Base-by-base conservation (phyloP, 2,113 vertebrate species). In the Phalacrocorax aristotelis region DNA sequence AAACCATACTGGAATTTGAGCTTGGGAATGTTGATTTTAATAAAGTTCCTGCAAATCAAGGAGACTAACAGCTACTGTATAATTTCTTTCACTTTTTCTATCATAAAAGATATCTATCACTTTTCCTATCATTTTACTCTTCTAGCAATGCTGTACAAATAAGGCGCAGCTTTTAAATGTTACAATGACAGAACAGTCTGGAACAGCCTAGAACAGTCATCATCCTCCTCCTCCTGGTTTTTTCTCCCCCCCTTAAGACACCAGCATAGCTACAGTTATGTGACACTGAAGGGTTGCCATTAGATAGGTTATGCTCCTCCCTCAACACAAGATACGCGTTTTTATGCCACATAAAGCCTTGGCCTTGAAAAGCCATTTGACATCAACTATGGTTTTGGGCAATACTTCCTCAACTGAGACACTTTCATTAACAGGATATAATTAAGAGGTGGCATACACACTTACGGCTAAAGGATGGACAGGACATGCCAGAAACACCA, bases 41-140 rank as follows among this genome's bases (percentile, higher is more conserved):
- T 82, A 84, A 93, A 93, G 65, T 66, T 93, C 94, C 91, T 96
- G 87, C 51, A 94, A 96, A 97, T 96, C 69, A 96, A 94, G 84
- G 87, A 96, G 77, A 96, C 91, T 96, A 93, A 95, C n/a, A 96
- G 74, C 89, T 95, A 60, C 81, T 65, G 81, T 82, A 48, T 89
- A 54, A 85, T 71, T 92, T 93, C 81, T 91, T 81, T 87, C 55
- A 87, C 44, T 83, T 93, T 76, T 83, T 44, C 71, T 83, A 21
- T 60, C 70, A 83, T 46, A 66, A 72, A 90, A 81, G 15, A 11
- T 74, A 69, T 46, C 66, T 62, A 77, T 48, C 42, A 46, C 25
- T 90, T 84, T 52, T 71, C 52, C 70, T 55, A 29, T 71, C 18
- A 57, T 58, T 92, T 77, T 81, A 87, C 32, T 89, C 27, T 83